Conservation (phyloP, 1,140 invertebrate species). For the Drosophila eugracilis region DNA sequence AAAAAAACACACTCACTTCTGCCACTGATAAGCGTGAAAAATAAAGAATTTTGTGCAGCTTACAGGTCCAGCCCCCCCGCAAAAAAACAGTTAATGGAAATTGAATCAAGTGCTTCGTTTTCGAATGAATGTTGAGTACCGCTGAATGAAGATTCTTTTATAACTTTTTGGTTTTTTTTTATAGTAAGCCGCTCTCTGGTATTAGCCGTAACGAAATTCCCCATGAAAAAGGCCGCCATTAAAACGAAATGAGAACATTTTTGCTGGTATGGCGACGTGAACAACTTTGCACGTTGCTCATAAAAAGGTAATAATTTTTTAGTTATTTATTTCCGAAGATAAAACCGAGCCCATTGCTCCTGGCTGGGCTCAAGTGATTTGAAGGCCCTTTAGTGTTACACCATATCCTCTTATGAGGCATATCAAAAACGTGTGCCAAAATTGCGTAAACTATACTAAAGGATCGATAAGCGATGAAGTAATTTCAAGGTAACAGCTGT, state of each 20-base stretch:
- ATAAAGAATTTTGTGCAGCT: neutral
- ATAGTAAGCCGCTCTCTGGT: slow-evolving; percentile 12
- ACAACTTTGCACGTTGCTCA: slow-evolving; percentile 28
- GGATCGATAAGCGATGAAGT: slow-evolving; percentile 11
- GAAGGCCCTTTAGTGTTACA: slow-evolving; percentile 27
- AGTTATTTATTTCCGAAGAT: slow-evolving; percentile 42
- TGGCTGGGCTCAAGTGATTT: slow-evolving; percentile 14
- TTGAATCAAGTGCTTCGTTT: slow-evolving; percentile 22
- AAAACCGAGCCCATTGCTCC: slow-evolving; percentile 23
- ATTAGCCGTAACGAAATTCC: slow-evolving; percentile 21
- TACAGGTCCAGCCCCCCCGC: slow-evolving; percentile 10
- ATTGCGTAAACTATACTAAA: slow-evolving; percentile 13
- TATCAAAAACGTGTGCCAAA: slow-evolving; percentile 13
- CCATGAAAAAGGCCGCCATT: slow-evolving; percentile 24
- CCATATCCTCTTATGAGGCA: slow-evolving; percentile 10
- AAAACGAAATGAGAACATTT: slow-evolving; percentile 43
- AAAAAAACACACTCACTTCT: slow-evolving; percentile 12
- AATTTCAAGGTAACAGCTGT: slow-evolving; percentile 3
- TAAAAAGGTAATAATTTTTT: slow-evolving; percentile 43
- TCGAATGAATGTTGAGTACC: neutral
- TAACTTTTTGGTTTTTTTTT: slow-evolving; percentile 20
- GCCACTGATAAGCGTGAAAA: slow-evolving; percentile 26
- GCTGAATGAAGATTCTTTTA: slow-evolving; percentile 34
- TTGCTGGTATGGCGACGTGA: slow-evolving; percentile 11
- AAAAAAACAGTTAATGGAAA: slow-evolving; percentile 21